Percentiles rank a stretch among this genome's conserved stretches.
Conservation (phyloP, 2,797 vertebrate species). For the Thaleichthys pacificus region DNA sequence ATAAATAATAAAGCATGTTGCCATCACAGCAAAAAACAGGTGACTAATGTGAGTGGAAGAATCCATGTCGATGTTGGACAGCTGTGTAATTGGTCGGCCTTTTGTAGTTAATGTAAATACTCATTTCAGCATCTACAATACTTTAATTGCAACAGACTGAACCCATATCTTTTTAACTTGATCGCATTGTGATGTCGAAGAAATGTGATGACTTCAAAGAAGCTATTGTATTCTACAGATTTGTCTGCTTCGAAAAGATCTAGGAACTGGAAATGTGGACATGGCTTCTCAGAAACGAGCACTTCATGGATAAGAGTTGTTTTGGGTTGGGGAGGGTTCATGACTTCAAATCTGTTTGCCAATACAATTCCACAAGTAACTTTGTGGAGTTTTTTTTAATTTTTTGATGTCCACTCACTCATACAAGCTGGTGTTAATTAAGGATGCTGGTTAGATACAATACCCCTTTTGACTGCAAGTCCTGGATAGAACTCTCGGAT, state of each 20-base stretch:
- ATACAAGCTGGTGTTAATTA: too few species aligned
- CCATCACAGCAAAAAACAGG: neutral
- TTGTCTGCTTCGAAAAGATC: conserved; percentile 3
- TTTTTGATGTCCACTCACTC: neutral
- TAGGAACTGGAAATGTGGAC: too few species aligned
- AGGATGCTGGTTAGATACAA: too few species aligned
- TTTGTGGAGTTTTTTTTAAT: neutral
- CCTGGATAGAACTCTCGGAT: neutral
- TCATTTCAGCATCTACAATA: conserved; percentile 2
- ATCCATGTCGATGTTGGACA: neutral
- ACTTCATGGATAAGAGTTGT: too few species aligned
- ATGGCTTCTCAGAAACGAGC: too few species aligned
- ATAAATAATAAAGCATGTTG: neutral
- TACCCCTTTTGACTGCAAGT: neutral
- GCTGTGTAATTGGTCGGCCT: neutral
- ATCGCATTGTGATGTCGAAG: conserved; percentile 30
- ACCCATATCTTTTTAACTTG: conserved; percentile 29
- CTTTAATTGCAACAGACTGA: neutral
- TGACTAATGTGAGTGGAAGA: neutral
- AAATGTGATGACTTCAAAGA: conserved; percentile 27
- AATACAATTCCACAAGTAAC: conserved; percentile 21
- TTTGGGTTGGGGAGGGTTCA: too few species aligned
- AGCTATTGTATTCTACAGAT: neutral
- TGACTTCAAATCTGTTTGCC: too few species aligned
- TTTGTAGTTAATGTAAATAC: conserved; percentile 35